phyloP scores from a whole-genome alignment of 2,113 vertebrate species.

The Clarias magur region DNA sequence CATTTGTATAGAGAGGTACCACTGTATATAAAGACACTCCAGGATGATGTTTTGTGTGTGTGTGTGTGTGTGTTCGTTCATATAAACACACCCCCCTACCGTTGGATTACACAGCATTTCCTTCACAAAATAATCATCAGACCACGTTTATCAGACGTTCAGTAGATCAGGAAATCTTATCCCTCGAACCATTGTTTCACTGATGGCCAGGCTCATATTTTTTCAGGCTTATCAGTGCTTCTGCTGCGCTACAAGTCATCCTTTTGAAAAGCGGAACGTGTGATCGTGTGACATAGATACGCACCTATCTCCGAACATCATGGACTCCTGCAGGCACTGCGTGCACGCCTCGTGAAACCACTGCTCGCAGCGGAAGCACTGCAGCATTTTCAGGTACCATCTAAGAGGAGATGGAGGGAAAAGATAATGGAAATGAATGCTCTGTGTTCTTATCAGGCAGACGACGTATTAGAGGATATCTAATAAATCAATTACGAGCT shows the following conservation, averaged over 20 bases:
- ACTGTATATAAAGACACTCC: neutral
- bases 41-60: neutral
- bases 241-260: neutral
- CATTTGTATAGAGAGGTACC: no score
- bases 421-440: slow-evolving; percentile 19
- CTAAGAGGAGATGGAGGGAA: slow-evolving; percentile 63
- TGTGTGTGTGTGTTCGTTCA: no score
- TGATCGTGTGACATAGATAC: slow-evolving; percentile 16
- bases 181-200: neutral
- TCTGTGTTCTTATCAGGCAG: neutral
- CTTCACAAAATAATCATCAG: neutral
- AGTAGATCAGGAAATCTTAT: neutral
- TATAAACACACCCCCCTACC: neutral
- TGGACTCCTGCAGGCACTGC: slow-evolving; percentile 89
- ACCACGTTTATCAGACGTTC: neutral
- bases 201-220: neutral
- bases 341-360: slow-evolving; percentile 99
- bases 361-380: slow-evolving; percentile 89
- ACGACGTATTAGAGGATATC: neutral
- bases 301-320: slow-evolving; percentile 95
- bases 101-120: neutral
- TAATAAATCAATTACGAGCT: neutral
- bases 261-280: neutral
- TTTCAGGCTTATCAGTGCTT: neutral
- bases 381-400: slow-evolving; percentile 98